Percentiles rank a stretch among this genome's conserved stretches.
phyloP scores from a whole-genome alignment of 2,113 vertebrate species.

The Fulmarus glacialis region DNA sequence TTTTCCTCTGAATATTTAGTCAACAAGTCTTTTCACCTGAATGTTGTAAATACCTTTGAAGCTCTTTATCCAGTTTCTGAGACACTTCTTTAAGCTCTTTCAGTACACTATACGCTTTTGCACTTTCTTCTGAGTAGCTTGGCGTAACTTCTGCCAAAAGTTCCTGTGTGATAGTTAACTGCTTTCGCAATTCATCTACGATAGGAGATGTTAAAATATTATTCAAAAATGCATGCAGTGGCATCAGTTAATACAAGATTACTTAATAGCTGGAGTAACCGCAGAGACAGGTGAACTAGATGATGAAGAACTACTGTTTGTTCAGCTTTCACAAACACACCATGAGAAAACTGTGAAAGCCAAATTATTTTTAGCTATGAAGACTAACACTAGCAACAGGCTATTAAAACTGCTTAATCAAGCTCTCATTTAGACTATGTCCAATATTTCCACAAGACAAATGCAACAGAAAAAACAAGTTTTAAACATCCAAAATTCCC shows the following conservation, averaged over 20 bases:
- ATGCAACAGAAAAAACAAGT: not conserved
- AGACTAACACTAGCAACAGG: not conserved
- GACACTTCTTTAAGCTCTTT: constrained; percentile 37
- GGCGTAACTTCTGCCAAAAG: constrained; percentile 57
- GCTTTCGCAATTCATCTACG: constrained; percentile 55
- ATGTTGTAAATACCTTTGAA: constrained; percentile 65
- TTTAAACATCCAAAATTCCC: not conserved
- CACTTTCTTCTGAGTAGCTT: not conserved
- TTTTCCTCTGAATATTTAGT: not conserved
- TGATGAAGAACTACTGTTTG: not conserved
- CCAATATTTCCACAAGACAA: not conserved
- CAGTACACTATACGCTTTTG: not conserved
- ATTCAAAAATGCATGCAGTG: not conserved
- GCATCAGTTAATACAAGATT: not conserved
- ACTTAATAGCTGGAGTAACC: not conserved
- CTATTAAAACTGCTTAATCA: not conserved
- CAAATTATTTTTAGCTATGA: not conserved
- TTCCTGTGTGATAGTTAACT: constrained; percentile 28
- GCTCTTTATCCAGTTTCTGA: constrained; percentile 28
- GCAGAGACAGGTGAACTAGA: not conserved
- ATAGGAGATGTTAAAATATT: not conserved
- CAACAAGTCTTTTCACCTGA: not conserved
- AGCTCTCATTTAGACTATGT: not conserved
- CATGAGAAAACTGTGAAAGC: not conserved
- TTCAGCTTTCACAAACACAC: not conserved